Conservation (phyloP, 2,797 vertebrate genomes). For the Staurois parvus region DNA sequence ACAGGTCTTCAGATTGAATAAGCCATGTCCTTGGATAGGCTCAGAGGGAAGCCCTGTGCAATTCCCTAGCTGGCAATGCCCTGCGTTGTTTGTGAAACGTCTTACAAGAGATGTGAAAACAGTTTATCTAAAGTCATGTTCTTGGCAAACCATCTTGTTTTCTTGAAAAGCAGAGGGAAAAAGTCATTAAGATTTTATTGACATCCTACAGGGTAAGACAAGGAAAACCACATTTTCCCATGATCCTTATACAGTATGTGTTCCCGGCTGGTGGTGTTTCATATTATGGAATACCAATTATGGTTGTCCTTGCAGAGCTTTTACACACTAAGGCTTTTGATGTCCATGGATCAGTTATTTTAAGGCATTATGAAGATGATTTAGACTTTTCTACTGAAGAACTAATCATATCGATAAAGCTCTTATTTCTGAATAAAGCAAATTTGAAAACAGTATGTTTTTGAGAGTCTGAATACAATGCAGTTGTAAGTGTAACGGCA, state of each 20-base stretch:
- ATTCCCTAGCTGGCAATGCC: not conserved
- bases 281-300: not conserved
- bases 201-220: not conserved
- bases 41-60: not conserved
- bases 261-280: not conserved
- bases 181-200: not conserved
- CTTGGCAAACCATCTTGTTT: conserved; percentile 5
- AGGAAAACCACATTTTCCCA: conserved; percentile 7
- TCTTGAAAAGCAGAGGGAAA: not conserved
- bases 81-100: not conserved
- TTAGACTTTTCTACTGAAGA: too few relatives aligned
- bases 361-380: too few relatives aligned
- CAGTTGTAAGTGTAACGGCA: too few relatives aligned
- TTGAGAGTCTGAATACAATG: too few relatives aligned
- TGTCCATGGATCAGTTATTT: too few relatives aligned
- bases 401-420: too few relatives aligned
- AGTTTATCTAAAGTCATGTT: conserved; percentile 8
- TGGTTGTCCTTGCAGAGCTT: not conserved
- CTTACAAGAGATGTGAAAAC: conserved; percentile 4
- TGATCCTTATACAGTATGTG: not conserved
- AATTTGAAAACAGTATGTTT: too few relatives aligned
- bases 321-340: not conserved
- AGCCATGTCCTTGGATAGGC: conserved; percentile 8
- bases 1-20: not conserved
- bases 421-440: too few relatives aligned